Evolutionary conservation across 2,888 invertebrate species (phyloP).

Genomic region (Abrostola triplasia): DNA sequence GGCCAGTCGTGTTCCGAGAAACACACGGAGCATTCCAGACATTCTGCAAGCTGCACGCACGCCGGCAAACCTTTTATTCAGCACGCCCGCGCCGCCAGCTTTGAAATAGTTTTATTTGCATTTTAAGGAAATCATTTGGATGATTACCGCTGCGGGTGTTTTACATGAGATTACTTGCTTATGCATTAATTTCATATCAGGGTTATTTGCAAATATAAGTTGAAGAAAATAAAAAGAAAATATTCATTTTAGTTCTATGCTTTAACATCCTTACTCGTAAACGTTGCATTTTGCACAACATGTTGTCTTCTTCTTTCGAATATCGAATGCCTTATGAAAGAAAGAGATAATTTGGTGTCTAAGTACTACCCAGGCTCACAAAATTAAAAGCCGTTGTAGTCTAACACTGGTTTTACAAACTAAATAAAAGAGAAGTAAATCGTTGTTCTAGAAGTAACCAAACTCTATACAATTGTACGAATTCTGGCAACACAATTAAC

Average conservation of each 20-base stretch:
- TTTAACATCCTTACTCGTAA: no score
- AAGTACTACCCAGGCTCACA: background rate
- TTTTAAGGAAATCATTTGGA: constrained; percentile 66
- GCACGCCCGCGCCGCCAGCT: constrained; percentile 44
- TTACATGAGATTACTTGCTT: constrained; percentile 39
- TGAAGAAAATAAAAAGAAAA: constrained; percentile 5
- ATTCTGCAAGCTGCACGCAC: constrained; percentile 65
- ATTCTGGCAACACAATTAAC: constrained; percentile 22
- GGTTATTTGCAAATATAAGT: constrained; percentile 16
- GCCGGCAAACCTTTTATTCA: constrained; percentile 52
- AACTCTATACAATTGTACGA: constrained; percentile 12
- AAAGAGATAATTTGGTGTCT: no score
- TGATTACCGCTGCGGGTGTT: constrained; percentile 52
- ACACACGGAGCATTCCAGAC: constrained; percentile 58
- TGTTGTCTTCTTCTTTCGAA: no score
- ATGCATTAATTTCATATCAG: constrained; percentile 13
- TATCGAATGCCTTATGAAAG: no score
- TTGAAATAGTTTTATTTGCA: constrained; percentile 68
- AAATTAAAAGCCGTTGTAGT: background rate
- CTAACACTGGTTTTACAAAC: background rate
- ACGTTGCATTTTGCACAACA: no score
- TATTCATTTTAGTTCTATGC: background rate
- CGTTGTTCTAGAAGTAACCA: constrained; percentile 28
- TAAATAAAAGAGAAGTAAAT: constrained; percentile 16
- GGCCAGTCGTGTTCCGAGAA: constrained; percentile 70